These are phyloP conservation scores for Antedon mediterranea DNA, from an alignment of 53 echinoderm and acorn worm species.

Conservation along the genomic window DNA sequence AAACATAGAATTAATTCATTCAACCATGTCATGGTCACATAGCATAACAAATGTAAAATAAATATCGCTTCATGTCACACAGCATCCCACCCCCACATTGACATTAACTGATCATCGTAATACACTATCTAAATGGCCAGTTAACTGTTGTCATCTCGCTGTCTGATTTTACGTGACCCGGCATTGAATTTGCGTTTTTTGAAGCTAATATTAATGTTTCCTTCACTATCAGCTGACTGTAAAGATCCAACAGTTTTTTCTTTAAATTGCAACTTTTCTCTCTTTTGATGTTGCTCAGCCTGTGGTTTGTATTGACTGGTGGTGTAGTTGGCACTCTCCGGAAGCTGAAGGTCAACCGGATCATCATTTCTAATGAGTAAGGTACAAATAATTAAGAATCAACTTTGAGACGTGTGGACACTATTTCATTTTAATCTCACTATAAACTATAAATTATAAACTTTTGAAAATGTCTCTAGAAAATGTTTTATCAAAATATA, in stretches of 20 bases:
- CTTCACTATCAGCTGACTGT: neutral
- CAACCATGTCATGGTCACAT: too few relatives aligned
- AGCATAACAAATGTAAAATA: too few relatives aligned
- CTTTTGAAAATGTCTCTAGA: too few relatives aligned
- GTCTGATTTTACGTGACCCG: conserved; percentile 50
- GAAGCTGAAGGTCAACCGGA: conserved; percentile 64
- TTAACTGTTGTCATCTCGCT: conserved; percentile 24
- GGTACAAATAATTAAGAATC: neutral
- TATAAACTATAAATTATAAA: too few relatives aligned
- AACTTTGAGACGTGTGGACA: neutral
- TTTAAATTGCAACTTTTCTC: conserved; percentile 53
- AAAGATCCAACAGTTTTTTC: conserved; percentile 57
- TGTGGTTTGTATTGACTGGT: conserved; percentile 42
- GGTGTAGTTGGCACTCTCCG: conserved; percentile 29
- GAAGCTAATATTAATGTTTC: conserved; percentile 25
- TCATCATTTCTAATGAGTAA: conserved; percentile 20
- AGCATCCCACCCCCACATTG: too few relatives aligned
- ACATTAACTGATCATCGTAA: too few relatives aligned
- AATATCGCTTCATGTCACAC: too few relatives aligned
- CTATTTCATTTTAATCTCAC: neutral
- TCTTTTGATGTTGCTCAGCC: conserved; percentile 46
- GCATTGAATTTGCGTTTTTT: conserved; percentile 62
- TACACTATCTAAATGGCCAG: neutral
- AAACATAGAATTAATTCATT: too few relatives aligned
- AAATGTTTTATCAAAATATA: too few relatives aligned